Conservation (phyloP, 2,113 vertebrate species). For the Psammodynastes pulverulentus region DNA sequence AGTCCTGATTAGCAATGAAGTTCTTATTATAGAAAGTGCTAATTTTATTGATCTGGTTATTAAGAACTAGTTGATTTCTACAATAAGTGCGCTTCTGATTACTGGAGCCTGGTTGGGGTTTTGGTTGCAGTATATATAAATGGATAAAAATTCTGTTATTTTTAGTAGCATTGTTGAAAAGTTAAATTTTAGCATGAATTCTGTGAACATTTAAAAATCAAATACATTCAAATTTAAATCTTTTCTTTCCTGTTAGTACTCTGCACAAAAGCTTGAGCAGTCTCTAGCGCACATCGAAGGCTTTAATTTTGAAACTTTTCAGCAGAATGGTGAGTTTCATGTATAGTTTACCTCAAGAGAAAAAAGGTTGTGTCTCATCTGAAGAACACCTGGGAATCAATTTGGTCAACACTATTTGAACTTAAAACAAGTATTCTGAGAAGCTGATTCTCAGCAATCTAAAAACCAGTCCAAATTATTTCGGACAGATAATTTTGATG, state of each 20-base stretch:
- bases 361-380: fast-evolving
- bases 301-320: slow-evolving; percentile 62
- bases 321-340: slow-evolving; percentile 53
- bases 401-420: background rate
- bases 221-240: background rate
- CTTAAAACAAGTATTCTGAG: fast-evolving
- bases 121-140: background rate
- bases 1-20: background rate
- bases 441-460: background rate
- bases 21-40: background rate
- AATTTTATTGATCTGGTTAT: background rate
- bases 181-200: background rate
- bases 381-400: background rate
- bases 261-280: slow-evolving; percentile 64
- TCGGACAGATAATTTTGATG: background rate
- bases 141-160: background rate
- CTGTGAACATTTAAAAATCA: background rate
- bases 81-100: background rate
- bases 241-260: slow-evolving; percentile 56
- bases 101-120: background rate
- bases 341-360: fast-evolving
- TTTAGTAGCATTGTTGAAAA: background rate
- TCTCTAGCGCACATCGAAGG: slow-evolving; percentile 46
- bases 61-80: background rate
- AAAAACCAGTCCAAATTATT: fast-evolving